Percentiles rank a stretch among this genome's conserved stretches.
These are phyloP conservation scores for Xanthia icteritia DNA, from an alignment of 2,888 invertebrate species.

Conservation along the genomic window DNA sequence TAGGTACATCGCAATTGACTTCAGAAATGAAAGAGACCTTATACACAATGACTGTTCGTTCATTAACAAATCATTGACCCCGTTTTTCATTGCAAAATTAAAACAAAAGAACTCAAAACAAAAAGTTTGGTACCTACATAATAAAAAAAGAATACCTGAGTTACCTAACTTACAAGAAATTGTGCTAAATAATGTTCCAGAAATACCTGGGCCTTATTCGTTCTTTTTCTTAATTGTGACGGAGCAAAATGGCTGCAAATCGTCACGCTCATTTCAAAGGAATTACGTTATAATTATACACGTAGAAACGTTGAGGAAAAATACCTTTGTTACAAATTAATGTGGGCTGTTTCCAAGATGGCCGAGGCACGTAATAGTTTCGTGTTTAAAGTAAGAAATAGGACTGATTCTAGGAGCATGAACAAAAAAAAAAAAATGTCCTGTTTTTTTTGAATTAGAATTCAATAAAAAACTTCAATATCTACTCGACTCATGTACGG, in stretches of 20 bases:
- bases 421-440: neutral
- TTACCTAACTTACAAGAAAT: conserved; percentile 17
- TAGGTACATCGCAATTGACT: neutral
- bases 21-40: neutral
- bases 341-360: conserved; percentile 35
- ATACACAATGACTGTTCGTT: neutral
- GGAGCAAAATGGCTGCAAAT: conserved; percentile 44
- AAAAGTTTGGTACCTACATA: neutral
- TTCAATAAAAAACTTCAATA: neutral
- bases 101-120: conserved; percentile 12
- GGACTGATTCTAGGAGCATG: neutral
- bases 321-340: conserved; percentile 47
- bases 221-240: conserved; percentile 50
- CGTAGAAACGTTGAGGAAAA: conserved; percentile 48
- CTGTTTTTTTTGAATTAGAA: neutral
- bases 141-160: conserved; percentile 11
- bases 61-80: conserved; percentile 4
- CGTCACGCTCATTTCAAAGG: conserved; percentile 48
- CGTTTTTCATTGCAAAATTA: neutral
- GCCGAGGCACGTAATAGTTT: conserved; percentile 36
- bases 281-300: conserved; percentile 53
- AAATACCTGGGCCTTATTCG: conserved; percentile 19
- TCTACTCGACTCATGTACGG: neutral
- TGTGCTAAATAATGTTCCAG: conserved; percentile 19
- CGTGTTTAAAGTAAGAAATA: conserved; percentile 12